A percentile compares a stretch with the other conserved stretches of the same genome.
These are phyloP conservation scores for Nephrotoma appendiculata DNA, from an alignment of 2,888 invertebrate species.

Conservation along the genomic window DNA sequence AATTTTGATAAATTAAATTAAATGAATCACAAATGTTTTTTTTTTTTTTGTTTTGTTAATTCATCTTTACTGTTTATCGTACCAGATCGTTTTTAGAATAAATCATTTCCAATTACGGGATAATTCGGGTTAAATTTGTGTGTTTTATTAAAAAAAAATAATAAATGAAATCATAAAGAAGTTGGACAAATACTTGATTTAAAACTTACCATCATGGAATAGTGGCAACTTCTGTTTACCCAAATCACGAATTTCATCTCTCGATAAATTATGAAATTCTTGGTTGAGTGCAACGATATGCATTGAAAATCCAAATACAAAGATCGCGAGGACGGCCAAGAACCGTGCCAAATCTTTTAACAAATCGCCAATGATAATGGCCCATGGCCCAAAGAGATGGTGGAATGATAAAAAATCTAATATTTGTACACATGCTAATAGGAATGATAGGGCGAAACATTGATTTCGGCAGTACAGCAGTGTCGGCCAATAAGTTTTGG, in stretches of 20 bases:
- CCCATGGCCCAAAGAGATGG: conserved; percentile 99
- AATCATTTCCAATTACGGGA: background rate
- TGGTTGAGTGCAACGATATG: conserved; percentile 93
- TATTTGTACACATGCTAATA: conserved; percentile 94
- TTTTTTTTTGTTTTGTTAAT: background rate
- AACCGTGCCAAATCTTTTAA: conserved; percentile 93
- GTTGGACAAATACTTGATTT: background rate
- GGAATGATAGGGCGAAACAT: conserved; percentile 86
- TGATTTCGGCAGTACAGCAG: conserved; percentile 92
- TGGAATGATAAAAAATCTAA: conserved; percentile 97
- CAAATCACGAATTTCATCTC: conserved; percentile 36
- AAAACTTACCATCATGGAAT: conserved; percentile 61
- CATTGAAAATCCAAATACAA: conserved; percentile 97
- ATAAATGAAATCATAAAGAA: conserved; percentile 10
- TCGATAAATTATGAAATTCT: conserved; percentile 61
- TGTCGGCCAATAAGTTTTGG: conserved; percentile 63
- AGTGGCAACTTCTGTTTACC: conserved; percentile 36
- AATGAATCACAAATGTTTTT: background rate
- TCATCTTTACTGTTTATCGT: background rate
- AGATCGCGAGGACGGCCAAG: conserved; percentile 92
- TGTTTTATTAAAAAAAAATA: conserved; percentile 31
- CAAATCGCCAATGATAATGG: conserved; percentile 94
- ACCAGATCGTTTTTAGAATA: background rate
- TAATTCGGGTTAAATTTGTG: conserved; percentile 7
- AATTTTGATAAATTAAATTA: background rate